Percentiles rank a stretch among this genome's conserved stretches.
Evolutionary conservation across 2,113 vertebrate genomes (phyloP).

Genomic region (Rhinolophus sinicus): DNA sequence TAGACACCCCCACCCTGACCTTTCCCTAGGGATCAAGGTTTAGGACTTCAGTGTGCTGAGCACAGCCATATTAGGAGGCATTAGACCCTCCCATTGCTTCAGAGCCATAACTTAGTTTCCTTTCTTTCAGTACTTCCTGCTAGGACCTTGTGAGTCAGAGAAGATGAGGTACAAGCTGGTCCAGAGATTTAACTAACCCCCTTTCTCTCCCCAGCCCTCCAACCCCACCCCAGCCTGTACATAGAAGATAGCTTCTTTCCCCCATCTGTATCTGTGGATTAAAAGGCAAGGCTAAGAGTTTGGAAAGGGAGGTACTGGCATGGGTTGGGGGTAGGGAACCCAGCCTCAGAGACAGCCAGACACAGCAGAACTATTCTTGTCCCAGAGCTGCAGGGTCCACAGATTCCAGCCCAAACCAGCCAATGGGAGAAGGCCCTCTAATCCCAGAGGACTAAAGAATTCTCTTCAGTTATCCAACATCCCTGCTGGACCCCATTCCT

Average conservation of each 20-base stretch:
- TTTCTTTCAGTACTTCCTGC: background rate
- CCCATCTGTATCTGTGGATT: background rate
- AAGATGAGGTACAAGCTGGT: background rate
- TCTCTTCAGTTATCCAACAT: conserved; percentile 68
- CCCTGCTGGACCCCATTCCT: conserved; percentile 52
- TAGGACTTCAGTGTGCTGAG: background rate
- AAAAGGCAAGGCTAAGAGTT: conserved; percentile 39
- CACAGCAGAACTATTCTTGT: conserved; percentile 80
- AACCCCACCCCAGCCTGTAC: background rate
- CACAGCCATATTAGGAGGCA: background rate
- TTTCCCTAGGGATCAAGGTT: background rate
- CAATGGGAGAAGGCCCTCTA: conserved; percentile 69
- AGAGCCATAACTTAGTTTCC: background rate
- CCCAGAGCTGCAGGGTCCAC: conserved; percentile 78
- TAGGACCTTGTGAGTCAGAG: background rate
- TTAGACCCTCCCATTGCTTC: background rate
- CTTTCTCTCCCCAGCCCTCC: background rate
- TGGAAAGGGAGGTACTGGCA: conserved; percentile 65
- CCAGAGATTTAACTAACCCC: background rate
- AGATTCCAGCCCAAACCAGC: conserved; percentile 75
- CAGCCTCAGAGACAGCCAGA: conserved; percentile 61
- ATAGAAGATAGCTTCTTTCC: background rate
- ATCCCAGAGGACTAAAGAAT: conserved; percentile 75
- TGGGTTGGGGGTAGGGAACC: conserved; percentile 54
- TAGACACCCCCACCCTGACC: background rate